Evolutionary conservation across 2,888 invertebrate species (phyloP), one percentile per base, ranked within the genome.

Genomic region (Eutolmus rufibarbis): DNA sequence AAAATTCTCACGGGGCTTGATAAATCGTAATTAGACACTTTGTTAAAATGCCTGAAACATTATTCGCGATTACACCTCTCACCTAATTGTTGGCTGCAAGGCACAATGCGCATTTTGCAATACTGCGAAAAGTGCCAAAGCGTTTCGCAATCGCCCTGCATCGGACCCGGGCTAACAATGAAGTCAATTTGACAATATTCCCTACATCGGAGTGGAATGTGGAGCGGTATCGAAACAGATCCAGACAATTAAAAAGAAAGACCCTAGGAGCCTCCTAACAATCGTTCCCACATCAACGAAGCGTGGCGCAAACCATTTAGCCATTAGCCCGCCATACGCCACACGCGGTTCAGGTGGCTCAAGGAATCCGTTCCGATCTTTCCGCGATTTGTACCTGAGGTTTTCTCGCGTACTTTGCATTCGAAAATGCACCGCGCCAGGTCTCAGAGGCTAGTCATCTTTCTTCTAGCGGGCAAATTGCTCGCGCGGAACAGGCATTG

Each of bases 401-500:
- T 23, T 66, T 66, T 28, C 66, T 66, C 66, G 66, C 12, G 66
- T 66, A 19, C 12, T 66, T 19, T 66, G 66, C 28, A 66, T 66
- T 23, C 66, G 28, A 66, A 66, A 66, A 66, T 66, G 66, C 66
- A 66, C 12, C 66, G 66, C 19, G 78, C n/a, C n/a, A 78, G 56
- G n/a, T 34, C 43, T 46, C 81, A 16, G 19, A 34, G 14, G 37
- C 34, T 66, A 66, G 28, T 19, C 40, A 84, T 66, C 9, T 86
- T 76, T 86, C 74, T 46, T 86, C 74, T 46, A 77, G 51, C 56
- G 56, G 37, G 40, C 76, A 57, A 86, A 43, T 86, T 78, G 28
- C 28, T 86, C 40, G 56, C 16, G 56, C 37, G 78, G 86, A 86
- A 86, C 86, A 86, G 77, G 78, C 86, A 86, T 40, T 86, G 86